A percentile compares a stretch with the other conserved stretches of the same genome.
Conservation (phyloP, 2,888 invertebrate species). For the Gymnosoma rotundatum region DNA sequence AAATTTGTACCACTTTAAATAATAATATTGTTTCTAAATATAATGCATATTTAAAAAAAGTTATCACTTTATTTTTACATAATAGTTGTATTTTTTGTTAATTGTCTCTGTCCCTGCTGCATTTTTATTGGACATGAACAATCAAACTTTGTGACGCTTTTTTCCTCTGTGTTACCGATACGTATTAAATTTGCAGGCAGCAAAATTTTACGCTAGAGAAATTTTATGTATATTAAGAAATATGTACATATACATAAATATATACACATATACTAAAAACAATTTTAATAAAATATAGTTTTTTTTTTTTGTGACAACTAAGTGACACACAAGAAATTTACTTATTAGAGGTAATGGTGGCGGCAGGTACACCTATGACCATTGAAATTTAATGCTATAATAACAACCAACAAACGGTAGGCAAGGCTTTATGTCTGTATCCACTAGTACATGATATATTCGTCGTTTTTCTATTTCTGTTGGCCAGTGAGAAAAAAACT, state of each 20-base stretch:
- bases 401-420: constrained; percentile 40
- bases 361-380: constrained; percentile 36
- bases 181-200: constrained; percentile 33
- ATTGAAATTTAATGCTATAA: constrained; percentile 52
- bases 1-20: constrained; percentile 22
- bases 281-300: constrained; percentile 25
- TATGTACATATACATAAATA: not conserved
- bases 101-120: constrained; percentile 46
- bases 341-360: not conserved
- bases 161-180: constrained; percentile 45
- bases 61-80: too few species aligned
- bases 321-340: constrained; percentile 52
- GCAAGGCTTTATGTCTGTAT: constrained; percentile 53
- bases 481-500: constrained; percentile 43
- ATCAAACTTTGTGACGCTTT: constrained; percentile 62
- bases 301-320: constrained; percentile 50
- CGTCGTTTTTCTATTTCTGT: constrained; percentile 25
- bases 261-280: not conserved
- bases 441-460: constrained; percentile 24
- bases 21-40: not conserved
- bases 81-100: not conserved
- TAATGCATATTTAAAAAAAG: constrained; percentile 8
- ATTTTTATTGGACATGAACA: constrained; percentile 34
- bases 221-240: constrained; percentile 22
- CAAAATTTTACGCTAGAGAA: constrained; percentile 64